Conservation (phyloP, 2,113 vertebrate genomes). For the Fulica atra region DNA sequence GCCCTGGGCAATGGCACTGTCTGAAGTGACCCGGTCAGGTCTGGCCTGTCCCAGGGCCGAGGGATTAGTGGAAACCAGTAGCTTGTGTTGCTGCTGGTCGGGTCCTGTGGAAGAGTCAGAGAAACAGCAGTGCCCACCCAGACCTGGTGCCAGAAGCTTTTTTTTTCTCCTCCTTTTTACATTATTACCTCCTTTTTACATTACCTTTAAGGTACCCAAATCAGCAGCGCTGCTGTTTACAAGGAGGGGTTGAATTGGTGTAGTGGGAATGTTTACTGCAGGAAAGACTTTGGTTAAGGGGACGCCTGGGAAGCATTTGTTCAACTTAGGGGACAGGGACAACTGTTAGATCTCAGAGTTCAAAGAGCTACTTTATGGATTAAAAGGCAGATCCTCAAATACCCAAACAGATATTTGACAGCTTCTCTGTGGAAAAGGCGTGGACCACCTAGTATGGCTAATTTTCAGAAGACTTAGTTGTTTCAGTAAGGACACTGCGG, state of each 20-base stretch:
- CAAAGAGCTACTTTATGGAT: not conserved
- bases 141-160: not conserved
- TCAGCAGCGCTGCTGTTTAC: not conserved
- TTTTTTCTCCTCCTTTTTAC: not conserved
- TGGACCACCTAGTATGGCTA: not conserved
- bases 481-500: not conserved
- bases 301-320: not conserved
- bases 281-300: not conserved
- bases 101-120: fast-evolving
- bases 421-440: not conserved
- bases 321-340: fast-evolving
- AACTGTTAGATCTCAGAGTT: not conserved
- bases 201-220: not conserved
- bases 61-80: not conserved
- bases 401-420: not conserved
- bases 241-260: not conserved
- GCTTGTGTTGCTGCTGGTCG: not conserved
- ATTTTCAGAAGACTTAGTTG: not conserved
- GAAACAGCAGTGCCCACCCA: not conserved
- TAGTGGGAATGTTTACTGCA: not conserved
- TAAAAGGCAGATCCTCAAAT: not conserved
- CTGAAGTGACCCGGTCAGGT: not conserved
- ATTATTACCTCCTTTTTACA: too few relatives aligned
- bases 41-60: not conserved
- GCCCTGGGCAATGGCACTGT: not conserved